phyloP scores from a whole-genome alignment of 2,797 vertebrate genomes.

The Sebastes trivittatus region DNA sequence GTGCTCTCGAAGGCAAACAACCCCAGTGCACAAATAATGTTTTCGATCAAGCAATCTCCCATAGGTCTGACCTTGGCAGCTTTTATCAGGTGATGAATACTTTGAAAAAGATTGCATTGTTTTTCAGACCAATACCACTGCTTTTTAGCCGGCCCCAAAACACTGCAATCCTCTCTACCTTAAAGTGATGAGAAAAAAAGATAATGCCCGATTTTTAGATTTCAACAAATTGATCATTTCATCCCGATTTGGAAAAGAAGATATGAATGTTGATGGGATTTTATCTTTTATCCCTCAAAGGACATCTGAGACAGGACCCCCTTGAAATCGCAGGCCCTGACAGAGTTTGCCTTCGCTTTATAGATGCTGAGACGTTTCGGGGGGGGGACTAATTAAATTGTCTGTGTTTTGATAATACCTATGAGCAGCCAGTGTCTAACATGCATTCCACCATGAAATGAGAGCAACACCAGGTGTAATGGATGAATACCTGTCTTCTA shows the following conservation, averaged over 20 bases:
- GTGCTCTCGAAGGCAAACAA: conserved; percentile 51
- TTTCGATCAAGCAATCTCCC: conserved; percentile 63
- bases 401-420: conserved; percentile 42
- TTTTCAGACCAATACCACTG: conserved; percentile 35
- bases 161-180: conserved; percentile 37
- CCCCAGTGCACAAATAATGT: conserved; percentile 51
- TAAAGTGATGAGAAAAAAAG: conserved; percentile 1
- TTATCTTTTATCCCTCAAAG: conserved; percentile 42
- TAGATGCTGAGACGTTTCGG: not conserved
- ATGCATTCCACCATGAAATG: conserved; percentile 56
- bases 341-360: not conserved
- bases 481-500: conserved; percentile 44
- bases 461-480: conserved; percentile 19
- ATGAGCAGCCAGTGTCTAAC: conserved; percentile 31
- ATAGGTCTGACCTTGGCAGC: conserved; percentile 73
- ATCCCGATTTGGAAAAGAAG: conserved; percentile 3
- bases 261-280: conserved; percentile 51
- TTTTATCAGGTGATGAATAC: conserved; percentile 76
- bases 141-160: conserved; percentile 17
- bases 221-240: conserved; percentile 52
- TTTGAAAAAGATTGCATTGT: conserved; percentile 69
- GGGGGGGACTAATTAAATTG: conserved; percentile 32
- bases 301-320: conserved; percentile 38
- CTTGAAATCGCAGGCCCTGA: not conserved
- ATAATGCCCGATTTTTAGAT: conserved; percentile 60